A percentile compares a stretch with the other conserved stretches of the same genome.
Conservation (phyloP, 2,888 invertebrate genomes). For the Masnerella sp. region DNA sequence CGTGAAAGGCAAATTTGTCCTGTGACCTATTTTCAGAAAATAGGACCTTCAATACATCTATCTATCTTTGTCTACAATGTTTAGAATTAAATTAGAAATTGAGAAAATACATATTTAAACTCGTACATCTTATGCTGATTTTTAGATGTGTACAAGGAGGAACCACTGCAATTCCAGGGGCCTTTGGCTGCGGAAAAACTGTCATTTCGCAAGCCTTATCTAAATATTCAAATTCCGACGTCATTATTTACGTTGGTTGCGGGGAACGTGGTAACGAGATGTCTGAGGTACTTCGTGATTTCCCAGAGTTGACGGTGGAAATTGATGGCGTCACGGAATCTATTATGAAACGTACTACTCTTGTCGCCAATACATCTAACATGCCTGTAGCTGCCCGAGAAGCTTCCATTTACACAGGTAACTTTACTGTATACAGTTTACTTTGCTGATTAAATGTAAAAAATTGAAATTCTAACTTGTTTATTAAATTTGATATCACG, state of each 20-base stretch:
- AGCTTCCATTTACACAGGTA: constrained; percentile 99
- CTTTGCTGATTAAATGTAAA: too few relatives aligned
- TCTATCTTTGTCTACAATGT: too few relatives aligned
- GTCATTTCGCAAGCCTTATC: constrained; percentile 99
- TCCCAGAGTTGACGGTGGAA: constrained; percentile 98
- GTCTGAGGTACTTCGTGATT: constrained; percentile 99
- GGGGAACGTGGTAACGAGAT: constrained; percentile 99
- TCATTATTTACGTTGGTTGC: constrained; percentile 99
- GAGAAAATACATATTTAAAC: too few relatives aligned
- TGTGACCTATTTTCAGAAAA: too few relatives aligned
- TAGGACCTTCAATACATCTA: too few relatives aligned
- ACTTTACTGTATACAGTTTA: constrained; percentile 2
- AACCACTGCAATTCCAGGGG: constrained; percentile 99
- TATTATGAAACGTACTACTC: constrained; percentile 99
- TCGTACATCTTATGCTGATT: too few relatives aligned
- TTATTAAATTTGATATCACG: too few relatives aligned
- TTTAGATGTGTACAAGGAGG: constrained; percentile 97
- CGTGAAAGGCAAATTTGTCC: too few relatives aligned
- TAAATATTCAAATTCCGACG: constrained; percentile 99
- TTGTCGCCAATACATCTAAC: constrained; percentile 99
- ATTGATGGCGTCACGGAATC: constrained; percentile 97
- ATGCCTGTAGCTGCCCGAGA: constrained; percentile 99
- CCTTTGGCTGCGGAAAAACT: constrained; percentile 99
- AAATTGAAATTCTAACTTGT: too few relatives aligned
- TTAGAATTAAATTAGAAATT: too few relatives aligned